Conservation (phyloP, 1,140 invertebrate species). For the Megalonaias nervosa region DNA sequence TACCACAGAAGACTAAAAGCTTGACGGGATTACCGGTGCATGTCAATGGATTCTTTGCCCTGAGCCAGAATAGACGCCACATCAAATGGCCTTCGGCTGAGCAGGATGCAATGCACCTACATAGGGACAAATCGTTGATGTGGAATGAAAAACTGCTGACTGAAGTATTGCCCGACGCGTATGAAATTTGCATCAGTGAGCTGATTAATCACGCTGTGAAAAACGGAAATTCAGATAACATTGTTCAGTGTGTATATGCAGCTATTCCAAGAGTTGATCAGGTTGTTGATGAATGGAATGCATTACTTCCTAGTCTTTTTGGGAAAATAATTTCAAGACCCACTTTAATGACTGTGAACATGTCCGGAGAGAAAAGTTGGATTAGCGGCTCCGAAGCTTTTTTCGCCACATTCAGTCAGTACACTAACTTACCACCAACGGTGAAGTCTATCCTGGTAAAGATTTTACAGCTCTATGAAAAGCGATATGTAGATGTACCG, state of each 20-base stretch:
- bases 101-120: constrained; percentile 19
- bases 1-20: constrained; percentile 41
- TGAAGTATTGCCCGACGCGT: constrained; percentile 44
- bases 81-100: constrained; percentile 51
- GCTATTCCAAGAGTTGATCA: constrained; percentile 1
- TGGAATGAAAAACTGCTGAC: constrained; percentile 54
- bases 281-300: constrained; percentile 14
- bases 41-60: constrained; percentile 59
- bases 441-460: no score
- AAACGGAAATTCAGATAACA: not conserved
- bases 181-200: not conserved
- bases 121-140: constrained; percentile 39
- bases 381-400: not conserved
- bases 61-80: constrained; percentile 55
- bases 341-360: not conserved
- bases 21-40: constrained; percentile 58
- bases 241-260: constrained; percentile 8
- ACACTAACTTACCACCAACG: no score
- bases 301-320: not conserved
- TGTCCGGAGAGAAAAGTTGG: constrained; percentile 5
- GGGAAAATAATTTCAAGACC: not conserved
- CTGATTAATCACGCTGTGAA: not conserved
- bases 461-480: no score
- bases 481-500: no score
- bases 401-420: constrained; percentile 23